phyloP scores from a whole-genome alignment of 2,113 vertebrate genomes.

The Clupea harengus region DNA sequence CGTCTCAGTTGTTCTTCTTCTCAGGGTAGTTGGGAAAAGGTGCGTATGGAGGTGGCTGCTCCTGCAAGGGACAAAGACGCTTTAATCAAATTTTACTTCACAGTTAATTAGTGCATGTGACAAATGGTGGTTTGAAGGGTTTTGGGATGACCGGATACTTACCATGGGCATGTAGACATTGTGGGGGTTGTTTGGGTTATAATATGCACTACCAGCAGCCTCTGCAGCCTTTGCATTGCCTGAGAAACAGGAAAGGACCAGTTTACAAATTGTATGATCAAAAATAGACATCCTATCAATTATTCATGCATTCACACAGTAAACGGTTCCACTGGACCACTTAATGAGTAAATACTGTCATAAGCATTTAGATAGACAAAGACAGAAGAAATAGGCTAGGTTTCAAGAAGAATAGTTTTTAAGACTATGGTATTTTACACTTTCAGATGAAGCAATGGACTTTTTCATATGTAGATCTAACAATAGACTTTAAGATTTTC shows the following conservation, averaged over 20 bases:
- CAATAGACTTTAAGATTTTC: too few relatives aligned
- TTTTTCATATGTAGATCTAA: too few relatives aligned
- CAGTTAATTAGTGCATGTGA: neutral
- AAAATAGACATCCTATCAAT: slow-evolving; percentile 8
- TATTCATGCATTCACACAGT: neutral
- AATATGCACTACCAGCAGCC: slow-evolving; percentile 82
- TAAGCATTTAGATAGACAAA: neutral
- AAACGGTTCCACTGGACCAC: neutral
- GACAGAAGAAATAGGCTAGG: neutral
- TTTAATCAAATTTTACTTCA: neutral
- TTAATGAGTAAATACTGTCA: neutral
- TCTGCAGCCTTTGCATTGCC: slow-evolving; percentile 80
- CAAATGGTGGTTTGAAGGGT: neutral
- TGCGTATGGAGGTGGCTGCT: slow-evolving; percentile 79
- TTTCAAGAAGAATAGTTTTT: neutral
- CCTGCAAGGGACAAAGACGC: slow-evolving; percentile 60
- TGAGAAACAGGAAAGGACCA: slow-evolving; percentile 45
- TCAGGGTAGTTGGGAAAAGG: slow-evolving; percentile 69
- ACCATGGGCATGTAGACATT: slow-evolving; percentile 90
- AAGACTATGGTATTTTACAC: neutral
- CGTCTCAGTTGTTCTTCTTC: slow-evolving; percentile 77
- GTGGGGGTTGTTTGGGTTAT: slow-evolving; percentile 87
- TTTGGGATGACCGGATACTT: slow-evolving; percentile 45
- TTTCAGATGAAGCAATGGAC: too few relatives aligned
- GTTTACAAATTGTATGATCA: slow-evolving; percentile 16